phyloP scores from a whole-genome alignment of 2,888 invertebrate species.

The Lithophane ornitopus region DNA sequence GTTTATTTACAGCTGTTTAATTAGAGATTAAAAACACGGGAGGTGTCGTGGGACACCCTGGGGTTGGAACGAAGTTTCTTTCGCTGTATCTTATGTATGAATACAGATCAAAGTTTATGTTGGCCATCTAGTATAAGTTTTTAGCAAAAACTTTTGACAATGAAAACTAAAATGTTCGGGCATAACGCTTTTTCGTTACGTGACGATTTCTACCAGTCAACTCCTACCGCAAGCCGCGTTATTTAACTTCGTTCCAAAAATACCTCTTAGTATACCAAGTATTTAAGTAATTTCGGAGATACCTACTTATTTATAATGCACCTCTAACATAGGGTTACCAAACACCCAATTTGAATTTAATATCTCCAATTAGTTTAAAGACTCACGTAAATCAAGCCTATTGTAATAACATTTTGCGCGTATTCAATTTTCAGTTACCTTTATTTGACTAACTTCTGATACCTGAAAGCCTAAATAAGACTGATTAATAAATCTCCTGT shows the following conservation, averaged over 20 bases:
- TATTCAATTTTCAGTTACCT: slow-evolving; percentile 50
- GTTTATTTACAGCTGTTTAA: neutral
- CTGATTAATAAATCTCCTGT: neutral
- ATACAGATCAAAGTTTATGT: too few relatives aligned
- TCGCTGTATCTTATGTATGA: too few relatives aligned
- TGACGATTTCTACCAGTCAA: too few relatives aligned
- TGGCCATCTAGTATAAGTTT: too few relatives aligned
- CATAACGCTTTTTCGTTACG: too few relatives aligned
- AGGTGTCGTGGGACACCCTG: too few relatives aligned
- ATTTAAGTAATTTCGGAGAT: slow-evolving; percentile 4
- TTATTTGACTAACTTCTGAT: neutral
- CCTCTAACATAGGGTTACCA: neutral
- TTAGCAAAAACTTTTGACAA: too few relatives aligned
- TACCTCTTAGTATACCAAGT: neutral
- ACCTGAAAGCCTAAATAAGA: neutral
- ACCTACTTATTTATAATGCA: neutral
- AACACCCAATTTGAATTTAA: neutral
- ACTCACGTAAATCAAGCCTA: slow-evolving; percentile 42
- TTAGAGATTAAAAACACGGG: neutral
- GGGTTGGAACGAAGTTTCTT: too few relatives aligned
- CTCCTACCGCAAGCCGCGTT: too few relatives aligned
- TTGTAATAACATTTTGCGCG: slow-evolving; percentile 22
- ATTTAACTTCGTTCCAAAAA: neutral
- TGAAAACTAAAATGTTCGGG: too few relatives aligned
- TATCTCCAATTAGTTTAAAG: neutral